Evolutionary conservation across 23 tunicate genomes (phyloP), one percentile per base, ranked within the genome.

Genomic region (Trididemnum clinides): DNA sequence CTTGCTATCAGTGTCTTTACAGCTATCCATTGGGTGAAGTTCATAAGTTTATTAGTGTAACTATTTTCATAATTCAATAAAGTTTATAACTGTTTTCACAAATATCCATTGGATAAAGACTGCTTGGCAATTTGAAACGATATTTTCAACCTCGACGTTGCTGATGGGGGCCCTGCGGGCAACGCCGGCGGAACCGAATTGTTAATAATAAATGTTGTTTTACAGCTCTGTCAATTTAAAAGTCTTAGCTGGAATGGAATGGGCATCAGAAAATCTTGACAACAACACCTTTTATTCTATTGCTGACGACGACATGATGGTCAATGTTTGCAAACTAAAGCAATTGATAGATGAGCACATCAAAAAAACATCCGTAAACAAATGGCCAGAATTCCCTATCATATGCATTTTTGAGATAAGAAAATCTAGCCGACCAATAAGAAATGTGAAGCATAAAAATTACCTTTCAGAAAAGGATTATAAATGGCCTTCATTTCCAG

Each of bases 311-410:
- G 81, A 74, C 30, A 36, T 74, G 57, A 4, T 39, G 6, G 58
- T 74, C 30, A 39, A 74, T 30, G 6, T 74, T 18, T 57, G 81
- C 6, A 38, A 25, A 74, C 7, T 39, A 3, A 57, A 74, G n/a
- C 58, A 74, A 20, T 10, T 12, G 4, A 74, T 74, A 36, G 58
- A 74, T 36, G 23, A n/a, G 4, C 19, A 37, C 57, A 20, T 4
- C 15, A 27, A 39, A 39, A 19, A 39, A 39, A 28, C 5, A 5
- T 39, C 81, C 10, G 25, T 6, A 38, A 74, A 74, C 2, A n/a
- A 74, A 3, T 70, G 77, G 77, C 77, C 77, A 2, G 77, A 70
- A 10, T 70, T 70, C 21, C 77, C 77, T 5, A 70, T 70, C 30
- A 33, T 70, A 6, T 70, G 77, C 37, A 5, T 6, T 5, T 70